These are phyloP conservation scores for Callaeas wilsoni DNA, from an alignment of 2,113 vertebrate species.

Conservation along the genomic window DNA sequence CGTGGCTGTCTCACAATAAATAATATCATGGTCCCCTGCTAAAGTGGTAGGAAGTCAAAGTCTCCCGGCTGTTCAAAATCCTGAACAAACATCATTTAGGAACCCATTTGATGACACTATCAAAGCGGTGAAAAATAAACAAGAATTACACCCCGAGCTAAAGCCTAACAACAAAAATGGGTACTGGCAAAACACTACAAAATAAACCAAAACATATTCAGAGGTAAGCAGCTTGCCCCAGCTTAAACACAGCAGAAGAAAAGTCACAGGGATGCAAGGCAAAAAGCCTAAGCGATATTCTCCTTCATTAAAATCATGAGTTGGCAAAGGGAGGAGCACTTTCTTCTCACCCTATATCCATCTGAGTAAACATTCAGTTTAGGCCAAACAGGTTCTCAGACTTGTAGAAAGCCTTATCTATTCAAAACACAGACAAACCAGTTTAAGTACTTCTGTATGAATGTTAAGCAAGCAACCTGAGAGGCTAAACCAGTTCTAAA, in stretches of 20 bases:
- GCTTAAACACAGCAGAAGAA: neutral
- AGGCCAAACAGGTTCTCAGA: neutral
- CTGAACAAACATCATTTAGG: neutral
- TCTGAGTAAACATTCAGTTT: neutral
- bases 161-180: neutral
- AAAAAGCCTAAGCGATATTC: neutral
- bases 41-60: neutral
- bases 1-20: neutral
- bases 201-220: neutral
- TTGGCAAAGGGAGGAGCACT: neutral
- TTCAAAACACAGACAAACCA: constrained; percentile 11
- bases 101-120: neutral
- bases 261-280: neutral
- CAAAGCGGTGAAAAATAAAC: neutral
- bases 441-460: neutral
- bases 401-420: constrained; percentile 3
- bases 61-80: neutral
- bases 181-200: neutral
- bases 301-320: neutral
- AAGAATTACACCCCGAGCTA: neutral
- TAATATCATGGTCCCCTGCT: neutral
- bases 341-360: neutral
- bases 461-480: neutral
- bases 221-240: neutral
- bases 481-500: constrained; percentile 30